Evolutionary conservation across 2,113 vertebrate species (phyloP).

Genomic region (Chiloscyllium plagiosum): DNA sequence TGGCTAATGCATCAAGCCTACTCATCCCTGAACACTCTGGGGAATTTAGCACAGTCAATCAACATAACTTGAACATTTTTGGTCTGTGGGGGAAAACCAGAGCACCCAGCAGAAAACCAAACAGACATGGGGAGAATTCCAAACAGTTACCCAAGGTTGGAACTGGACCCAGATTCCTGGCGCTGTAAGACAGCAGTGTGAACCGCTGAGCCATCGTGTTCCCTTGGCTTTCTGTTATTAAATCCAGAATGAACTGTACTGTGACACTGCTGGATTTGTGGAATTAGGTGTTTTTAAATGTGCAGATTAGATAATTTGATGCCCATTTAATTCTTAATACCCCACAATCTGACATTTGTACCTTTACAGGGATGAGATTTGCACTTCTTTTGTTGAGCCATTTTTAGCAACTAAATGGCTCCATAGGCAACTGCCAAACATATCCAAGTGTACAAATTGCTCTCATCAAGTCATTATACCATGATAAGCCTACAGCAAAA

Average conservation of each 20-base stretch:
- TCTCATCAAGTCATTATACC: conserved; percentile 9
- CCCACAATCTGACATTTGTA: neutral
- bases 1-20: no score
- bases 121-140: no score
- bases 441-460: neutral
- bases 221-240: neutral
- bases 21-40: no score
- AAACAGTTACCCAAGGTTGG: no score
- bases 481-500: neutral
- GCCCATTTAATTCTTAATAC: neutral
- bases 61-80: no score
- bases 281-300: neutral
- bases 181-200: no score
- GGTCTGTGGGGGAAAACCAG: no score
- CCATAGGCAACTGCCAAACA: neutral
- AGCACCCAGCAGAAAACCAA: no score
- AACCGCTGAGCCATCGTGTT: no score
- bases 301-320: neutral
- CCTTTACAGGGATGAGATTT: neutral
- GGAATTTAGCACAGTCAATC: no score
- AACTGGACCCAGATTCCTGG: no score
- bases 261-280: neutral
- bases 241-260: neutral
- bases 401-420: neutral
- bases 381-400: neutral